Base-by-base conservation (phyloP, 2,888 invertebrate genomes). In the Ectemnius cavifrons region DNA sequence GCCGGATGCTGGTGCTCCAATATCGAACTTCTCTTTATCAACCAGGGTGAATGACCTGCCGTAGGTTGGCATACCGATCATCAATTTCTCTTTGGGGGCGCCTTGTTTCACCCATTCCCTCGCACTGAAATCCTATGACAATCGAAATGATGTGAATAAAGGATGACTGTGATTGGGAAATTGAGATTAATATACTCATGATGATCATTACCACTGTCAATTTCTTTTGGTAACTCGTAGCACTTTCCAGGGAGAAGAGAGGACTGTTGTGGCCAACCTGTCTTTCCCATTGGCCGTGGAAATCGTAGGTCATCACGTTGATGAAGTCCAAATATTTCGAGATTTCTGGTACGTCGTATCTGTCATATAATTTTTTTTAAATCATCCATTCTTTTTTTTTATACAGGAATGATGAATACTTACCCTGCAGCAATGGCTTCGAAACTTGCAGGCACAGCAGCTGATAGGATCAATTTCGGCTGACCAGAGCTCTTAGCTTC, bases 271-370 rank as follows among this genome's bases (percentile, higher is more conserved):
- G 98, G 4, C 97, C 97, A 2, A 98, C 97, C 79, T 96, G 96
- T 73, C 97, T 93, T 89, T 98, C 97, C 97, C 97, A 98, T 89
- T 97, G 97, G 0, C 98, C 98, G 88, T 97, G 97, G 93, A 98
- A 98, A 90, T 98, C 98, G 88, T 98, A 98, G 0, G 97, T 97
- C 97, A 98, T 97, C 11, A 98, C 96, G 89, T 97, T 98, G 89
- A 98, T 97, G 89, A 96, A 97, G 91, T 98, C 98, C 87, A 98
- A 92, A 89, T 97, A 98, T 92, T 98, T 98, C 4, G 97, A 95
- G 80, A 98, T 97, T 91, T 98, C 98, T 0, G 97, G 96, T 0
- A 98, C 97, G 85, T 98, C 98, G 85, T 98, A 98, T 5, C 93
- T 93, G 80, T 13, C 57, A 59, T 62, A 18, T 11, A 57, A 4